phyloP scores from a whole-genome alignment of 2,888 invertebrate genomes.

The Argyresthia albistria region DNA sequence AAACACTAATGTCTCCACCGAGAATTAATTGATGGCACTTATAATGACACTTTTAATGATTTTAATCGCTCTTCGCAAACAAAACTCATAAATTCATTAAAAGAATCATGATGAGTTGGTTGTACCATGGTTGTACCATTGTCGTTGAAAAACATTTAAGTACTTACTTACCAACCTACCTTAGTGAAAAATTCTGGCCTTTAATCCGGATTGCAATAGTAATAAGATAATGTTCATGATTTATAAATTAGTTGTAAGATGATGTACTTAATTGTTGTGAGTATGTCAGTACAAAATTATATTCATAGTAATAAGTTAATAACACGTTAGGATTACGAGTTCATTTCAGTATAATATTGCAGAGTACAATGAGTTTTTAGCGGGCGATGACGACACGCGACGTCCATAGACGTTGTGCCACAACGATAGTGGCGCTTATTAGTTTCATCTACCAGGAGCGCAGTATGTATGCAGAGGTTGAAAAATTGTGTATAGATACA shows the following conservation, averaged over 20 bases:
- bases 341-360: too few relatives aligned
- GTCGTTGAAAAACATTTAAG: background rate
- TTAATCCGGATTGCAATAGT: too few relatives aligned
- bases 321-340: too few relatives aligned
- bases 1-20: constrained; percentile 61
- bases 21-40: constrained; percentile 63
- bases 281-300: too few relatives aligned
- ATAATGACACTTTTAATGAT: constrained; percentile 71
- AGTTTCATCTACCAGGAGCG: constrained; percentile 1
- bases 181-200: too few relatives aligned
- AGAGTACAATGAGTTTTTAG: background rate
- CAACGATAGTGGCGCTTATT: background rate
- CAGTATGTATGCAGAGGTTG: background rate
- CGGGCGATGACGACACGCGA: background rate
- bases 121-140: constrained; percentile 3
- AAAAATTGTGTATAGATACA: background rate
- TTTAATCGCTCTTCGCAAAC: constrained; percentile 60
- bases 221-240: too few relatives aligned
- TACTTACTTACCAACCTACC: too few relatives aligned
- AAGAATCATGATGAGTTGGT: constrained; percentile 44
- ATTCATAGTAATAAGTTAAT: too few relatives aligned
- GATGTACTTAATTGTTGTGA: too few relatives aligned
- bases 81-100: constrained; percentile 66
- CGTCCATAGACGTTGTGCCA: background rate
- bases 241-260: too few relatives aligned